A percentile compares a stretch with the other conserved stretches of the same genome.
Evolutionary conservation across 2,888 invertebrate genomes (phyloP).

Genomic region (Clepsis dumicolana): DNA sequence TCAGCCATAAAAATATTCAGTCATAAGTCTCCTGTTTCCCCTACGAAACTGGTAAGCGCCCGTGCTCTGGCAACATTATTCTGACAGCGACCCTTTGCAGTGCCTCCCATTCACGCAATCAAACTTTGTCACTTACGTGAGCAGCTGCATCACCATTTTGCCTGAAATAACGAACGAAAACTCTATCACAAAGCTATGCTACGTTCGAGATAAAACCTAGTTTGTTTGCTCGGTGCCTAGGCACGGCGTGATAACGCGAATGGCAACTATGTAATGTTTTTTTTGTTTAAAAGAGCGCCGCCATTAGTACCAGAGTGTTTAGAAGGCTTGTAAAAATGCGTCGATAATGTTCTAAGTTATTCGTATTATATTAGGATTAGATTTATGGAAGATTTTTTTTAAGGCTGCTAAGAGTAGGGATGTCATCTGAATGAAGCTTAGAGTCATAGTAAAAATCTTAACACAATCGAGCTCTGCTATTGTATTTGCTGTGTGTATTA

Average conservation of each 20-base stretch:
- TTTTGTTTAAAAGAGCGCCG: neutral
- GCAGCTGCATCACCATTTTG: constrained; percentile 36
- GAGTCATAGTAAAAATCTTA: neutral
- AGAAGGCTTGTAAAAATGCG: neutral
- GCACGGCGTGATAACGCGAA: constrained; percentile 6
- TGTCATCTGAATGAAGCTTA: neutral
- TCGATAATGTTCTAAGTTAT: neutral
- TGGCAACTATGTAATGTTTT: constrained; percentile 22
- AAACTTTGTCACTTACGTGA: constrained; percentile 33
- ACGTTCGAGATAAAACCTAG: neutral
- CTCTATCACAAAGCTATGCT: constrained; percentile 18
- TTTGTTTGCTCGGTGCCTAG: neutral
- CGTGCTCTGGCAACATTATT: constrained; percentile 38
- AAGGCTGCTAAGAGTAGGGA: neutral
- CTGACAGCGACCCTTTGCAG: constrained; percentile 32
- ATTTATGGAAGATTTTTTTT: neutral
- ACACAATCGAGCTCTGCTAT: neutral
- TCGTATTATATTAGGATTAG: neutral
- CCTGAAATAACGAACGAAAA: constrained; percentile 23
- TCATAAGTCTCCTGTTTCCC: constrained; percentile 54
- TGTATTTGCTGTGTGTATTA: too few relatives aligned
- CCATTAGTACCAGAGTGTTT: neutral
- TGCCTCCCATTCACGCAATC: constrained; percentile 22
- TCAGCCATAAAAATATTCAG: constrained; percentile 78
- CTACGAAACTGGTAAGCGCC: constrained; percentile 15